These are phyloP conservation scores for Ennomos erosarius DNA, from an alignment of 2,888 invertebrate genomes.

Conservation along the genomic window DNA sequence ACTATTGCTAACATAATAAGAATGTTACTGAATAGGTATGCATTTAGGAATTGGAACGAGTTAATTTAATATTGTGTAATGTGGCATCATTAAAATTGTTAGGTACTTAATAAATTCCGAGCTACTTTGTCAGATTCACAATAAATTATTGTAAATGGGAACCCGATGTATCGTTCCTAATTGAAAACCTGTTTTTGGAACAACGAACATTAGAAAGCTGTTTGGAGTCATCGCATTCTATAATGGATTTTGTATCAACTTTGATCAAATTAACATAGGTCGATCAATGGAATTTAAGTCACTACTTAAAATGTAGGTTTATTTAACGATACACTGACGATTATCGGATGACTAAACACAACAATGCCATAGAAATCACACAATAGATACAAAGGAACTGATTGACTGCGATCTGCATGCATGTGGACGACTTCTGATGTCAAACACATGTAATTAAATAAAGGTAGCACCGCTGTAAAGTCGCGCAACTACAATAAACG, in stretches of 20 bases:
- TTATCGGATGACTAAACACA: conserved; percentile 15
- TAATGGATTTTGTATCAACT: background rate
- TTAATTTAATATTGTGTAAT: background rate
- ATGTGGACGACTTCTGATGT: background rate
- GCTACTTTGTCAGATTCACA: too few relatives aligned
- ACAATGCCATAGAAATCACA: conserved; percentile 3
- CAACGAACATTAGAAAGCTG: conserved; percentile 16
- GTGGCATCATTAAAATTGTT: background rate
- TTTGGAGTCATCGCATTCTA: conserved; percentile 3
- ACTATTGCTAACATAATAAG: too few relatives aligned
- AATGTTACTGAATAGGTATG: too few relatives aligned
- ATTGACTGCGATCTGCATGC: background rate
- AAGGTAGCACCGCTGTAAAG: conserved; percentile 15
- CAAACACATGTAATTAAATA: background rate
- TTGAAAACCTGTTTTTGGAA: conserved; percentile 13
- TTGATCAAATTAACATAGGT: conserved; percentile 17
- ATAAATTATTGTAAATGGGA: too few relatives aligned
- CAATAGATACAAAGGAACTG: conserved; percentile 2
- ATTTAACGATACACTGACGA: background rate
- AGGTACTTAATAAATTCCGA: background rate
- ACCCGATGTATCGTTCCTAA: too few relatives aligned
- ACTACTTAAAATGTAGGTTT: too few relatives aligned
- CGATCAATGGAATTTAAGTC: background rate
- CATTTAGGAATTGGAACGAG: too few relatives aligned
- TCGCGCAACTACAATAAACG: conserved; percentile 15